Evolutionary conservation across 2,113 vertebrate species (phyloP).

Genomic region (Gymnogyps californianus): DNA sequence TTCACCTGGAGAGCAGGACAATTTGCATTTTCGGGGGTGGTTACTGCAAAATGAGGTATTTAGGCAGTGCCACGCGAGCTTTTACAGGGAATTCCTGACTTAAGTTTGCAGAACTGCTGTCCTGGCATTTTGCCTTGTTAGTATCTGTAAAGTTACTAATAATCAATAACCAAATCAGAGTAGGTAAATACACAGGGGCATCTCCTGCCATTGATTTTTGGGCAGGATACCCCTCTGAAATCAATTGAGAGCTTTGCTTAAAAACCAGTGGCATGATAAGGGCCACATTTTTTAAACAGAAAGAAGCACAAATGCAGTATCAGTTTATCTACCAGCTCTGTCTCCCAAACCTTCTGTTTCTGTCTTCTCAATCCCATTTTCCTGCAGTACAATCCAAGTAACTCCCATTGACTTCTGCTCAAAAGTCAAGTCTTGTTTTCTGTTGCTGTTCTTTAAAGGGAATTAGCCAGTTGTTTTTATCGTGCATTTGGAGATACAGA

Average conservation of each 20-base stretch:
- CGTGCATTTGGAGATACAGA: background rate
- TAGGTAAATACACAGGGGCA: background rate
- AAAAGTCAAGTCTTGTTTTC: background rate
- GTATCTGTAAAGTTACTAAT: constrained; percentile 17
- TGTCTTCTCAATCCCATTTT: background rate
- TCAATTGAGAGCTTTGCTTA: constrained; percentile 9
- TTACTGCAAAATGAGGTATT: background rate
- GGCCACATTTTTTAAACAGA: background rate
- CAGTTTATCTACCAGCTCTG: background rate
- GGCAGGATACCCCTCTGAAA: background rate
- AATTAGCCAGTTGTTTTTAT: background rate
- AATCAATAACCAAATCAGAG: background rate
- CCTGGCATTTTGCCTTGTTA: background rate
- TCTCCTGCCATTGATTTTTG: background rate
- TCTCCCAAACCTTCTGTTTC: background rate
- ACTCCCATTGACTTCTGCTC: background rate
- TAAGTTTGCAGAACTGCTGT: background rate
- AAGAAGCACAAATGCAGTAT: background rate
- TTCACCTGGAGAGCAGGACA: background rate
- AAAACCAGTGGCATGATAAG: background rate
- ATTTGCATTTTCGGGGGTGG: background rate
- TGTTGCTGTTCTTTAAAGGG: background rate
- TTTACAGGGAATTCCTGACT: background rate
- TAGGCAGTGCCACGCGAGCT: background rate
- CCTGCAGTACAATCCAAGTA: background rate